These are phyloP conservation scores for Myripristis jacobus DNA, from an alignment of 2,797 vertebrate species.

Conservation along the genomic window DNA sequence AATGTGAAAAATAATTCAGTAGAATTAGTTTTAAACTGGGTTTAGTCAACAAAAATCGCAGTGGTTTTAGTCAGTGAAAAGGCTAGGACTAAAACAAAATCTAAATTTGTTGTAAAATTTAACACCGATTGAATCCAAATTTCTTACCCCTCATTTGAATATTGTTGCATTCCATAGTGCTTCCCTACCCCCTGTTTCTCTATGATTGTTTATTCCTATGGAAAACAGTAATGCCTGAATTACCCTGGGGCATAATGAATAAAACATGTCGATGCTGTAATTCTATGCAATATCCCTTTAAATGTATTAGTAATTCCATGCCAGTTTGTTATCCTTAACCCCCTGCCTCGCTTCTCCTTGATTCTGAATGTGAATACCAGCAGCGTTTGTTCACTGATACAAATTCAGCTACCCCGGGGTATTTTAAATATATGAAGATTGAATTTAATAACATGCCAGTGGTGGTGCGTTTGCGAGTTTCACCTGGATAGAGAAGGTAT, in stretches of 20 bases:
- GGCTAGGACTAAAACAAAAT: no score
- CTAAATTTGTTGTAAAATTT: no score
- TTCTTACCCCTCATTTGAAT: neutral
- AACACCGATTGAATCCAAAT: neutral
- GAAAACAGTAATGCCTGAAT: slow-evolving; percentile 20
- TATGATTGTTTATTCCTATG: slow-evolving; percentile 22
- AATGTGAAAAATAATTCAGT: no score
- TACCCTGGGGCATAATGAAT: slow-evolving; percentile 31
- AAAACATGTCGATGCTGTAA: slow-evolving; percentile 51
- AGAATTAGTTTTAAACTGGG: no score
- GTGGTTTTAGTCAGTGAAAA: no score
- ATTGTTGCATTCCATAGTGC: slow-evolving; percentile 1
- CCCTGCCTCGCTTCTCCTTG: neutral
- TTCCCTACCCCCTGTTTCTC: slow-evolving; percentile 3
- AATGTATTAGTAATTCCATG: slow-evolving; percentile 35
- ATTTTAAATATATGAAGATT: neutral
- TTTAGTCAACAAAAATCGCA: no score
- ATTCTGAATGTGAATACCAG: slow-evolving; percentile 21
- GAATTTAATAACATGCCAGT: slow-evolving; percentile 9
- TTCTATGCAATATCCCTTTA: slow-evolving; percentile 39
- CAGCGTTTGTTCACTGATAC: slow-evolving; percentile 17
- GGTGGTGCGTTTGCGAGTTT: neutral
- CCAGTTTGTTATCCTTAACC: slow-evolving; percentile 47
- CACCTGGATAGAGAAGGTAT: neutral
- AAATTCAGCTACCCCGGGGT: neutral